Base-by-base conservation (phyloP, 2,113 vertebrate species). In the Tychaedon coryphoeus region DNA sequence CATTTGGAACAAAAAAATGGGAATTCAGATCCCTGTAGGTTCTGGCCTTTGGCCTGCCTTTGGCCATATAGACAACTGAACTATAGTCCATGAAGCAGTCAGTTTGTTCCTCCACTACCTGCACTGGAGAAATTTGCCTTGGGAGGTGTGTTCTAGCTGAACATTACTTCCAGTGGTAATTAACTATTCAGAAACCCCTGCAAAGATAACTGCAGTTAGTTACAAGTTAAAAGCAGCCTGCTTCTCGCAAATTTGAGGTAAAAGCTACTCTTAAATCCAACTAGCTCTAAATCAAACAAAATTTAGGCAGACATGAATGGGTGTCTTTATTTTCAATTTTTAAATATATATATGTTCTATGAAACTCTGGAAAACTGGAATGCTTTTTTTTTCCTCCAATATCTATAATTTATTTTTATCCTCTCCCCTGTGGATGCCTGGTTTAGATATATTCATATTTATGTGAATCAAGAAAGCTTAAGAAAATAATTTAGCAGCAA, bases 331-430 rank as follows among this genome's bases (percentile, higher is more conserved):
- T 78, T 77, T 86, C 17, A 45, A 31, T 25, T 78, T 61, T 69
- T 4, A 9, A 60, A 89, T 60, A 36, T 29, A 40, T 2, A 2
- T 62, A 12, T 60, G 2, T 36, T 47, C 20, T 33, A 9, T 14
- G 5, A 61, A 71, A 51, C 26, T 66, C 26, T 45, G 12, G 11
- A 71, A 89, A 92, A 19, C 3, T 51, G 57, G 64, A 36, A 22
- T 24, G 6, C 1, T 71, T 31, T 6, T 13, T 24, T 14, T 12
- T 5, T 10, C 8, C 7, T 3, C 4, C 28, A 56, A 16, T 34
- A 56, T 26, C 11, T 33, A 6, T 57, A 42, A 26, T 72, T 57
- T 42, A 1, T 42, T 72, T 19, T 86, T 71, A 3, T 26, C 6
- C 36, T 62, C 57, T 85, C 22, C n/a, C 16, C n/a, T 10, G 8